These are phyloP conservation scores for Heliconius erato DNA, from an alignment of 2,888 invertebrate species.

Conservation along the genomic window DNA sequence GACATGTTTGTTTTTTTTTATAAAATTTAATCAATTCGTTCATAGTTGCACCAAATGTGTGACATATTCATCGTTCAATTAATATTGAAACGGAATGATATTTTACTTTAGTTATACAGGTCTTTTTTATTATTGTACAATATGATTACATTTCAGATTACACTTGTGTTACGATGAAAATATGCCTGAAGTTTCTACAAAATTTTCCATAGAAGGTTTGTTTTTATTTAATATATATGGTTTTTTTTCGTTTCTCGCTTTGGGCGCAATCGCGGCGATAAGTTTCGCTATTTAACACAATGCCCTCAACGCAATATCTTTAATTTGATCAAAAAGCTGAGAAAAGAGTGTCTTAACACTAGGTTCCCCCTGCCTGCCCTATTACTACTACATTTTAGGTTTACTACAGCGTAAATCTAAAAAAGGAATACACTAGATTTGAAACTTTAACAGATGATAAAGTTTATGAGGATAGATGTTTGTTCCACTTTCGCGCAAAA, in stretches of 20 bases:
- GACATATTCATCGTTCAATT: no score
- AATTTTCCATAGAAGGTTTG: slow-evolving; percentile 15
- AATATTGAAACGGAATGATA: no score
- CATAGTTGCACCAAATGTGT: no score
- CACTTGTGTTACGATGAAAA: slow-evolving; percentile 42
- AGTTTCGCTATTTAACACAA: not conserved
- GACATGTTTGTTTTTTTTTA: no score
- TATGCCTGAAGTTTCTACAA: slow-evolving; percentile 39
- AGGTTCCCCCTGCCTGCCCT: not conserved
- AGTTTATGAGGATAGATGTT: not conserved
- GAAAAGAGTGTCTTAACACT: not conserved
- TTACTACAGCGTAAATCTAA: no score
- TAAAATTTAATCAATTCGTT: no score
- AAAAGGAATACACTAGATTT: no score
- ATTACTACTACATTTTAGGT: no score
- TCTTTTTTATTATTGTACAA: not conserved
- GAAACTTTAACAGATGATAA: not conserved
- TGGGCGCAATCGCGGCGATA: not conserved
- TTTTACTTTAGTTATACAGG: no score
- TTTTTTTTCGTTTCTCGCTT: not conserved
- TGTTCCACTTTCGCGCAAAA: not conserved
- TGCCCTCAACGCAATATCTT: not conserved
- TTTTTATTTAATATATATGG: not conserved
- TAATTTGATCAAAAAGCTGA: not conserved
- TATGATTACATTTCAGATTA: slow-evolving; percentile 28